Evolutionary conservation across 2,797 vertebrate species (phyloP).

Genomic region (Xenentodon cancila): DNA sequence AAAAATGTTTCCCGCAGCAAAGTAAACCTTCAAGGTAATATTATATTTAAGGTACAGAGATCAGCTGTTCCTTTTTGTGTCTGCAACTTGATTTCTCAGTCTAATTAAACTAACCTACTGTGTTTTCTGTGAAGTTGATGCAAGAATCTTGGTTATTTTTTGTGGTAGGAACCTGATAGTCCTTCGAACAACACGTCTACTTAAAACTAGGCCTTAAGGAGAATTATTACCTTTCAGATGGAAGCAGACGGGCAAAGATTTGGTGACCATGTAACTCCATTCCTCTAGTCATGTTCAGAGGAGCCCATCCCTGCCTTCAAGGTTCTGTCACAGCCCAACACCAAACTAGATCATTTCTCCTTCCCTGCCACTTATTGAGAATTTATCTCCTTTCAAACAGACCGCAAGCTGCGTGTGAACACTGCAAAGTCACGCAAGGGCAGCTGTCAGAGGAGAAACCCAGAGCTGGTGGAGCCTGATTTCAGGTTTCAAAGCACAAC

Average conservation of each 20-base stretch:
- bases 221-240: constrained; percentile 36
- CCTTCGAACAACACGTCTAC: neutral
- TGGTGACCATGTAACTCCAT: constrained; percentile 48
- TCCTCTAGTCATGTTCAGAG: constrained; percentile 54
- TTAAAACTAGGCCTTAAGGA: constrained; percentile 5
- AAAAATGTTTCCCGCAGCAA: too few species aligned
- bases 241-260: constrained; percentile 24
- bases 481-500: constrained; percentile 67
- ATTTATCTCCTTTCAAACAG: constrained; percentile 69
- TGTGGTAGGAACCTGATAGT: too few species aligned
- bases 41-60: too few species aligned
- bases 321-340: constrained; percentile 54
- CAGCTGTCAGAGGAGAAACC: constrained; percentile 54
- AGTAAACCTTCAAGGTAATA: too few species aligned
- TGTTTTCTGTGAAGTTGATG: too few species aligned
- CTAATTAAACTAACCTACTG: too few species aligned
- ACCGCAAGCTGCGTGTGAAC: constrained; percentile 47
- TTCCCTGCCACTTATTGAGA: constrained; percentile 59
- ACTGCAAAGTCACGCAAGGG: constrained; percentile 70
- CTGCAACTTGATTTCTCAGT: too few species aligned
- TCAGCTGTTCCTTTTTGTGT: too few species aligned
- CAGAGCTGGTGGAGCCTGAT: constrained; percentile 43
- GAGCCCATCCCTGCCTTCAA: constrained; percentile 42
- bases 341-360: constrained; percentile 62
- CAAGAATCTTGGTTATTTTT: too few species aligned